Evolutionary conservation across 2,888 invertebrate species (phyloP).

Genomic region (Drosophila colorata): DNA sequence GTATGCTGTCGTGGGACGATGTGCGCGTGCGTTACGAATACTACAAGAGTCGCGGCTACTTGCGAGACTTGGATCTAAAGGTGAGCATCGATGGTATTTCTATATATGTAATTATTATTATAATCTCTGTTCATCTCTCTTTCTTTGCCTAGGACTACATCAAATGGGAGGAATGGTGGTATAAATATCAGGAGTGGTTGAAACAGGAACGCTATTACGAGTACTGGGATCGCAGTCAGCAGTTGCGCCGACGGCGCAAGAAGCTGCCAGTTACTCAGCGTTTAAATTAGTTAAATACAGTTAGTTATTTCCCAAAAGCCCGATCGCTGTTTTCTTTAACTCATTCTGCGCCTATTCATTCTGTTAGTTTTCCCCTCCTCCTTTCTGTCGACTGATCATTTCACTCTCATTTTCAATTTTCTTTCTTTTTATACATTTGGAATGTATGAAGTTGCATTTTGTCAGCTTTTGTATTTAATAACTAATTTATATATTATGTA

Average conservation of each 20-base stretch:
- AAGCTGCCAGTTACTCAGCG: slow-evolving; percentile 85
- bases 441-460: slow-evolving; percentile 73
- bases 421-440: slow-evolving; percentile 64
- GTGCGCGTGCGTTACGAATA: slow-evolving; percentile 94
- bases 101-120: too few relatives aligned
- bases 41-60: slow-evolving; percentile 94
- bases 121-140: background rate
- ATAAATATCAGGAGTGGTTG: slow-evolving; percentile 94
- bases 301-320: slow-evolving; percentile 15
- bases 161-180: slow-evolving; percentile 98
- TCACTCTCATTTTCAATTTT: slow-evolving; percentile 24
- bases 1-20: slow-evolving; percentile 94
- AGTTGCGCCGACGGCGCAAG: slow-evolving; percentile 85
- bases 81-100: slow-evolving; percentile 47
- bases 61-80: slow-evolving; percentile 88
- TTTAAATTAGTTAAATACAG: slow-evolving; percentile 75
- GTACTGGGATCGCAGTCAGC: slow-evolving; percentile 85
- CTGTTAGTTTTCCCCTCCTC: slow-evolving; percentile 10
- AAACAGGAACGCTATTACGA: slow-evolving; percentile 87
- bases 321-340: slow-evolving; percentile 20
- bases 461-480: slow-evolving; percentile 60
- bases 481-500: slow-evolving; percentile 50
- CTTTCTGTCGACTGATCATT: slow-evolving; percentile 22
- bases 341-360: slow-evolving; percentile 7
- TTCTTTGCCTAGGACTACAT: slow-evolving; percentile 89